phyloP scores from a whole-genome alignment of 2,797 vertebrate genomes.

The Pseudomugil tenellus region DNA sequence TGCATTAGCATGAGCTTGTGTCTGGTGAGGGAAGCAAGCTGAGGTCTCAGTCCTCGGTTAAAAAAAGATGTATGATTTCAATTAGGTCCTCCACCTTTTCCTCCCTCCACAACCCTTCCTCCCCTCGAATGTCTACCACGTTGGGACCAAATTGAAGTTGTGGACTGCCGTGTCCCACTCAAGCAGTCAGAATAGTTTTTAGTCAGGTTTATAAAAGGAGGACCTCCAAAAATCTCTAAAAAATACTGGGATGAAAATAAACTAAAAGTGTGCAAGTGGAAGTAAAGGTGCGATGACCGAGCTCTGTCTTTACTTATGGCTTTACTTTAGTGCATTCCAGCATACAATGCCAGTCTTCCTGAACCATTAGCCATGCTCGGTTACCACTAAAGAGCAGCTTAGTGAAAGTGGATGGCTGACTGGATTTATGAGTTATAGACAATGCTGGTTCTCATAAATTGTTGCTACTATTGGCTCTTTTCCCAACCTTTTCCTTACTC shows the following conservation, averaged over 20 bases:
- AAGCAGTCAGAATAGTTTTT: constrained; percentile 37
- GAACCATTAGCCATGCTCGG: constrained; percentile 62
- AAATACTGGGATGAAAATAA: constrained; percentile 19
- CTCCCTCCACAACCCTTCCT: constrained; percentile 13
- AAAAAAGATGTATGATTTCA: constrained; percentile 75
- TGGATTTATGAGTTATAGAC: constrained; percentile 54
- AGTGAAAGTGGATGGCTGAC: constrained; percentile 48
- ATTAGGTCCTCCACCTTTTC: constrained; percentile 68
- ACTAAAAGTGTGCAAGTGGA: not conserved
- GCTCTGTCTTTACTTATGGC: constrained; percentile 24
- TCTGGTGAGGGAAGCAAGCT: constrained; percentile 27
- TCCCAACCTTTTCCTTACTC: not conserved
- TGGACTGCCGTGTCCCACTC: constrained; percentile 26
- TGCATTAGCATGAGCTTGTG: constrained; percentile 35
- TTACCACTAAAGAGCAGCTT: constrained; percentile 62
- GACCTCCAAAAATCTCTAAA: constrained; percentile 20
- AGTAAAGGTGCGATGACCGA: no score
- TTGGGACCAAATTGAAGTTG: constrained; percentile 34
- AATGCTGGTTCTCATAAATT: constrained; percentile 54
- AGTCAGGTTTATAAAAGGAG: constrained; percentile 53
- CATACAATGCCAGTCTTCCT: constrained; percentile 37
- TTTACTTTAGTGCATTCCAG: constrained; percentile 1
- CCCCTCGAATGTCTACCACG: constrained; percentile 17
- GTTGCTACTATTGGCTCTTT: constrained; percentile 16
- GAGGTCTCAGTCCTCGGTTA: constrained; percentile 46